Conservation (phyloP, 1,140 invertebrate species). For the Drosophila bipectinata region DNA sequence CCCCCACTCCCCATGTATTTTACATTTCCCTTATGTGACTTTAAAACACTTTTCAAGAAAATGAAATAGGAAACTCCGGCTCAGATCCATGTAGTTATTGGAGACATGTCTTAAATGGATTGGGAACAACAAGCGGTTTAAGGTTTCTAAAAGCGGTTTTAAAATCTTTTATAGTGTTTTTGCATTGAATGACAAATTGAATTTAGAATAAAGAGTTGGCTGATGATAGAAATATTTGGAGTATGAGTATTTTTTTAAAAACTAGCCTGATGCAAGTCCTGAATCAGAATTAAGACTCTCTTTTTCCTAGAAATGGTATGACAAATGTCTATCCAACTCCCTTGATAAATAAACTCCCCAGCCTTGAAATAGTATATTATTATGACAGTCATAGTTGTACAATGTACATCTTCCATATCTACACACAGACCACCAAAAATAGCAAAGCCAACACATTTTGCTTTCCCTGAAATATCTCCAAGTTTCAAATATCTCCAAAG, state of each 20-base stretch:
- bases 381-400: background rate
- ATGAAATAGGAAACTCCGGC: background rate
- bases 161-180: constrained; percentile 58
- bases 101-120: constrained; percentile 4
- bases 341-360: background rate
- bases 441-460: constrained; percentile 19
- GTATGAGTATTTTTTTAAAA: too few relatives aligned
- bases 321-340: background rate
- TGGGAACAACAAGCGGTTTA: constrained; percentile 46
- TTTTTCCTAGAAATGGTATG: background rate
- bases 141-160: constrained; percentile 13
- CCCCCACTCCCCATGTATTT: too few relatives aligned
- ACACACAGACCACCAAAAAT: constrained; percentile 59
- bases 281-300: too few relatives aligned
- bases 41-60: background rate
- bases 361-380: background rate
- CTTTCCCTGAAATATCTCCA: constrained; percentile 56
- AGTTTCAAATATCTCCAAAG: constrained; percentile 45
- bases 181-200: constrained; percentile 69
- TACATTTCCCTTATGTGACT: background rate
- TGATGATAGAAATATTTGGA: background rate
- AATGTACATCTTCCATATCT: background rate
- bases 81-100: background rate
- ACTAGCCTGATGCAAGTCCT: too few relatives aligned
- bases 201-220: constrained; percentile 11